Base-by-base conservation (phyloP, 2,888 invertebrate species). In the Mythimna vitellina region DNA sequence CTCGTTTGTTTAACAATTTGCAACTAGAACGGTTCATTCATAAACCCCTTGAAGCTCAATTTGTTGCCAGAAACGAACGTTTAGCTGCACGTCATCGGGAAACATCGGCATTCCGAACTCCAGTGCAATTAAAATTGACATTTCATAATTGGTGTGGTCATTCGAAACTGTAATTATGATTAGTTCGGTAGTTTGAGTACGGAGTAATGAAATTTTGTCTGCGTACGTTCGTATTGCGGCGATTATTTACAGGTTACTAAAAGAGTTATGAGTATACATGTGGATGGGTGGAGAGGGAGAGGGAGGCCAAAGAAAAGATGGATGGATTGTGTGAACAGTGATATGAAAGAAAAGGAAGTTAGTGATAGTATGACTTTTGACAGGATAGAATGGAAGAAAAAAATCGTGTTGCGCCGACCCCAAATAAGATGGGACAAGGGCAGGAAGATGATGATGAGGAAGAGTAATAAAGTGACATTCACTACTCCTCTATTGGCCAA, bases 71-170 rank as follows among this genome's bases (percentile, higher is more conserved):
- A 29, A 35, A 35, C 5, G n/a, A 38, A 53, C 38, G 53, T 42
- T 51, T n/a, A 2, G n/a, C 0, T 12, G 38, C 68, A 29, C 35
- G 38, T 42, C 67, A 54, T 38, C 29, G 53, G 42, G n/a, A 38
- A 12, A 51, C 14, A 57, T 12, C 25, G 38, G 25, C 49, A 35
- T 60, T 58, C 57, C 9, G 58, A 58, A 69, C 58, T 54, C 53
- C 38, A 12, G 32, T 63, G 32, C 66, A 71, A 75, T 78, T 78
- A 68, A 62, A 75, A 78, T 75, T 82, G 63, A 64, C 65, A 78
- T 80, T 80, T 80, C 61, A 53, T 61, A 72, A 78, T 78, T 66
- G n/a, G 25, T 22, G 38, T 57, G 38, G 54, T 61, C 69, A n/a
- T 49, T 20, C 63, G 17, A n/a, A 51, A 51, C 60, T 32, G 35